Percentiles rank a stretch among this genome's conserved stretches.
phyloP scores from a whole-genome alignment of 2,113 vertebrate species.

The Coptodon bakossiorum region DNA sequence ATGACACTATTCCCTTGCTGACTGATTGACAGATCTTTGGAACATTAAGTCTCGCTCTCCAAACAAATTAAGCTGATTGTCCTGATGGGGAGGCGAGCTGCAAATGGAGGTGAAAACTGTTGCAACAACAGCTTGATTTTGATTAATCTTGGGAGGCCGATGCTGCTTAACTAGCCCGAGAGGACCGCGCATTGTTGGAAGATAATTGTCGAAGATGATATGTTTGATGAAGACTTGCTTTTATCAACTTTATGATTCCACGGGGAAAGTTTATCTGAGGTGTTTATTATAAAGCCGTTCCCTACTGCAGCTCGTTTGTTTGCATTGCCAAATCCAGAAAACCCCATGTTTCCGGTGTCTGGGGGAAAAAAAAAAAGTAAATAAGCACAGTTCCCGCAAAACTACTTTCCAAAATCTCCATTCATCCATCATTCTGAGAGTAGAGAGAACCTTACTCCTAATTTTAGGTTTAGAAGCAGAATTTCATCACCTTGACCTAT shows the following conservation, averaged over 20 bases:
- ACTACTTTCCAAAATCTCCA: neutral
- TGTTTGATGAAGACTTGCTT: neutral
- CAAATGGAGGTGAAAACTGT: neutral
- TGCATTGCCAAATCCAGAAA: neutral
- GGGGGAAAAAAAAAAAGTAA: neutral
- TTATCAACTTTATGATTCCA: neutral
- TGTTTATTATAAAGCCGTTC: neutral
- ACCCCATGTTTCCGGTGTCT: neutral
- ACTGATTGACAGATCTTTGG: neutral
- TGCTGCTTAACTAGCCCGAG: neutral
- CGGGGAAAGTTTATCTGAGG: neutral
- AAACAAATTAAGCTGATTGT: conserved; percentile 1
- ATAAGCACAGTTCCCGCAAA: neutral
- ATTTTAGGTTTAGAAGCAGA: neutral
- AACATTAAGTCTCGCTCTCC: neutral
- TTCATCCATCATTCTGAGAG: neutral
- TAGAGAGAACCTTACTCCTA: neutral
- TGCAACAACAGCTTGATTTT: neutral
- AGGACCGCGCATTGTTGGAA: neutral
- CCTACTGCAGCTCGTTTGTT: neutral
- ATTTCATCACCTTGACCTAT: neutral
- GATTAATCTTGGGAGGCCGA: neutral
- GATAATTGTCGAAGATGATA: neutral
- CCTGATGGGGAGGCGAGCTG: neutral
- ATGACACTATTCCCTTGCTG: neutral